Evolutionary conservation across 2,888 invertebrate species (phyloP), one percentile per base, ranked within the genome.

Genomic region (Teleiodes luculella): DNA sequence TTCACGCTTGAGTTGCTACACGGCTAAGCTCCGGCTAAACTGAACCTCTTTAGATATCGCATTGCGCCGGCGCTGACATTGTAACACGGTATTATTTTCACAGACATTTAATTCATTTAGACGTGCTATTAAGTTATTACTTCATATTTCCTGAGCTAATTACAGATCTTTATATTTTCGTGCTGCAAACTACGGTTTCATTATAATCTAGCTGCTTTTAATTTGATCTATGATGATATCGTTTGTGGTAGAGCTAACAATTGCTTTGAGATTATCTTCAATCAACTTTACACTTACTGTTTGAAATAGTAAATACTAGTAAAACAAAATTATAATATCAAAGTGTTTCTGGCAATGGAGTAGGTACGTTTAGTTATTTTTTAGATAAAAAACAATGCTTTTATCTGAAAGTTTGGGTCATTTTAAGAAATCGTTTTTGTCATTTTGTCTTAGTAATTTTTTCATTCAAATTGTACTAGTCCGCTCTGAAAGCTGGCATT

Each of bases 1-100:
- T 80, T 80, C 72, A 77, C 74, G 78, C 70, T 57, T 70, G 67
- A 72, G 70, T 83, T 82, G 66, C 74, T 58, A 66, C 75, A 75
- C 61, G 68, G 61, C 60, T 58, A 51, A 61, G 57, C 55, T 53
- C 50, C 59, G 37, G 36, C 57, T 66, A 59, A 62, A 62, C 57
- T 53, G 51, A 60, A 61, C 28, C 57, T 62, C 63, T 62, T 63
- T 51, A 53, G 54, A 43, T 63, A 64, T 63, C 65, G 43, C 43
- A 50, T 68, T 62, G 59, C 62, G 56, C 48, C 41, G 55, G 59
- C 62, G 56, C 48, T 43, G 55, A 58, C 57, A 53, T 51, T 56
- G 53, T 36, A 11, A 18, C 3, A 24, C 3, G 24, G 49, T 61
- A 63, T 65, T 55, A 46, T 60, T 62, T 61, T 53, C 61, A 52